Base-by-base conservation (phyloP, 2,113 vertebrate genomes). In the Cettia cetti region DNA sequence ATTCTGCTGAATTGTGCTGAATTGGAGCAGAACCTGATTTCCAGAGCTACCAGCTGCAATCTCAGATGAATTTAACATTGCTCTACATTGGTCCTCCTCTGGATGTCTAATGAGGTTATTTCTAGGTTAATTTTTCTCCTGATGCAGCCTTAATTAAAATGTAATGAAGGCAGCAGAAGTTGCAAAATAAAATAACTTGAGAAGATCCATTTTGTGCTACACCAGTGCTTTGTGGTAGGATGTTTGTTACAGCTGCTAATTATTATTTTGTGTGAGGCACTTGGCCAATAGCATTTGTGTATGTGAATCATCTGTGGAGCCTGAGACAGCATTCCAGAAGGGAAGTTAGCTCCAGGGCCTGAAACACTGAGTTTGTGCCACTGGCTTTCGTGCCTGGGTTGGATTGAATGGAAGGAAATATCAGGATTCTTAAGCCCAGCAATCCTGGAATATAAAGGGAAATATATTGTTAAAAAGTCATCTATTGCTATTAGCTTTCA, bases 121-220 rank as follows among this genome's bases (percentile, higher is more conserved):
- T 42, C 86, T 65, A 47, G 87, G 72, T 95, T 90, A 79, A 84
- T 81, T 85, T 94, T 81, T 89, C 90, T 93, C 65, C 57, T 27
- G 53, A 27, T 96, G 88, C 65, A 65, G 57, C 28, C 68, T 89
- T 94, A 94, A 96, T 97, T 95, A 93, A 86, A 92, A 84, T 60
- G 24, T 53, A 78, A 89, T 82, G 74, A 92, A 84, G 64, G 45
- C 47, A 90, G 52, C 44, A 83, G 60, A 88, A 87, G 52, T 45
- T 52, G 52, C 56, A 90, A 78, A 86, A 86, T 80, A 75, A 82
- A 70, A 65, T 54, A 39, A 65, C 54, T 64, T 35, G 54, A 64
- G 85, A 60, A 80, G 81, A 86, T 83, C 57, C 33, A 31, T 91
- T 95, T 81, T 2, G 1, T 83, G 59, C 60, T 96, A 80, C 79